Evolutionary conservation across 2,888 invertebrate species (phyloP).

Genomic region (Plagiodera versicolora): DNA sequence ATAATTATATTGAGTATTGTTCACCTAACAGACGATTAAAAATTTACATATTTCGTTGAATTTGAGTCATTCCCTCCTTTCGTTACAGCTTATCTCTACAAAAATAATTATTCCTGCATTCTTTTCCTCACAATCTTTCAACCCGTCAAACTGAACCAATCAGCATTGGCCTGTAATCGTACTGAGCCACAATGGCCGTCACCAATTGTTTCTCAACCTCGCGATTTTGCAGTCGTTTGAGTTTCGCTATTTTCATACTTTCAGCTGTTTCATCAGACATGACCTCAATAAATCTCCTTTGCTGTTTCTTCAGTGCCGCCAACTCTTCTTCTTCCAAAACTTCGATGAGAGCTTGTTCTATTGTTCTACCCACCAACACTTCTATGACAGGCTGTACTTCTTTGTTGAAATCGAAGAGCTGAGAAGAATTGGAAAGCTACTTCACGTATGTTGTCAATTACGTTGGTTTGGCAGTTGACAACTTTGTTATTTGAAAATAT

Average conservation of each 20-base stretch:
- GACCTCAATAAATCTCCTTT: constrained; percentile 70
- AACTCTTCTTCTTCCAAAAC: constrained; percentile 93
- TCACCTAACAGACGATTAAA: background rate
- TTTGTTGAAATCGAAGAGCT: constrained; percentile 89
- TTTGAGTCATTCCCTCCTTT: too few relatives aligned
- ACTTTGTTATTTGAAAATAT: background rate
- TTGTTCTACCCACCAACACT: constrained; percentile 83
- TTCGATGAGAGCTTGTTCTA: constrained; percentile 87
- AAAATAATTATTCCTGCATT: background rate
- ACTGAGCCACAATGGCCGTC: background rate
- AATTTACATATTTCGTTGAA: background rate
- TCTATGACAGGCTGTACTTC: constrained; percentile 91
- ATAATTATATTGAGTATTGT: background rate
- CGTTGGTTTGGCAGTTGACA: too few relatives aligned
- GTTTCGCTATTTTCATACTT: constrained; percentile 70
- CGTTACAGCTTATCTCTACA: background rate
- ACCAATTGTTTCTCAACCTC: background rate
- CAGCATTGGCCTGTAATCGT: background rate
- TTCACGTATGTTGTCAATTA: too few relatives aligned
- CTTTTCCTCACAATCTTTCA: background rate
- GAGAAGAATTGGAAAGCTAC: constrained; percentile 39
- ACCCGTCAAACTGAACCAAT: background rate
- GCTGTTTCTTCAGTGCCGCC: constrained; percentile 77
- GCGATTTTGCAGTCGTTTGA: constrained; percentile 60
- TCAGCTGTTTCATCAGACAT: constrained; percentile 83